A percentile compares a stretch with the other conserved stretches of the same genome.
phyloP scores from a whole-genome alignment of 2,888 invertebrate species.

The Zygogramma bicolorata region DNA sequence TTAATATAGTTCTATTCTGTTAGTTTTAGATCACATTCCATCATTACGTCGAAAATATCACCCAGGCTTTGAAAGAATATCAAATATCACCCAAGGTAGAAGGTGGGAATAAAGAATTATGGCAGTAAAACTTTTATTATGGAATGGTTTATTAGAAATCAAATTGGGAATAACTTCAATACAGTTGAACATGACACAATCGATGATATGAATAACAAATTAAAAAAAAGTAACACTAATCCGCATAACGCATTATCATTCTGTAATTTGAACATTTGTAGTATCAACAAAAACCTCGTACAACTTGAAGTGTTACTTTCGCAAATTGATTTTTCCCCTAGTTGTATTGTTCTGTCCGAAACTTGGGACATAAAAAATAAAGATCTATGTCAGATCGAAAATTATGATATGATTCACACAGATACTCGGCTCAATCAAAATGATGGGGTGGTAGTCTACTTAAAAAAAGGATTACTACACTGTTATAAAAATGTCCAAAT shows the following conservation, averaged over 20 bases:
- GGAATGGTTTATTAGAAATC: neutral
- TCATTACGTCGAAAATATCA: no score
- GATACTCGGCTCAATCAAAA: neutral
- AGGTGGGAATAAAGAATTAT: neutral
- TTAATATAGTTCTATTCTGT: neutral
- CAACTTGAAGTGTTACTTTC: neutral
- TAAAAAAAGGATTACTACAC: no score
- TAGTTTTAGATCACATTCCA: neutral
- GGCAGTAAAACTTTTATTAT: neutral
- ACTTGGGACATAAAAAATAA: neutral
- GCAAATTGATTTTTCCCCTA: conserved; percentile 4
- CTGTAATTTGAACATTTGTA: neutral
- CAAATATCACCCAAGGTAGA: neutral
- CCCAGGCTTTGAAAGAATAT: no score
- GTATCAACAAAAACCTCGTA: no score
- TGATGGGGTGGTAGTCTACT: no score
- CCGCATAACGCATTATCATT: neutral
- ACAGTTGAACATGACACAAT: neutral
- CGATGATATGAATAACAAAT: neutral
- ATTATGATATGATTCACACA: neutral
- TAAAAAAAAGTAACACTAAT: neutral
- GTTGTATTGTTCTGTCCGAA: neutral
- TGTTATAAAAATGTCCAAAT: neutral
- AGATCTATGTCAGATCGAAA: neutral
- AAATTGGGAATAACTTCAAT: neutral